Evolutionary conservation across 2,888 invertebrate species (phyloP).

Genomic region (Melieria omissa): DNA sequence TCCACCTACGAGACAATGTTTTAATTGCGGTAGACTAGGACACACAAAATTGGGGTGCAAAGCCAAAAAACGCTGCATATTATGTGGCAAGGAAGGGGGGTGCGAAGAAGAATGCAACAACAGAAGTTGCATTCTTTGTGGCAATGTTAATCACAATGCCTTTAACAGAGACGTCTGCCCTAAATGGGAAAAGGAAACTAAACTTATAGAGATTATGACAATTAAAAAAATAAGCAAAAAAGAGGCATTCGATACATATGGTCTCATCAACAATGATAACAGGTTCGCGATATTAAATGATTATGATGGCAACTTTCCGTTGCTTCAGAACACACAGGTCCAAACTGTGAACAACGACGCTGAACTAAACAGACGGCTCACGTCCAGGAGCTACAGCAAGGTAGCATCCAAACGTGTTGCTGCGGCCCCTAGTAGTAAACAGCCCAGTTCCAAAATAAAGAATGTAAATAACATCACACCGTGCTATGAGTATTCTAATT

Average conservation of each 20-base stretch:
- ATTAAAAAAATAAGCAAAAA: background rate
- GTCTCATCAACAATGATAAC: background rate
- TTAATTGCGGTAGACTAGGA: background rate
- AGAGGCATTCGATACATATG: background rate
- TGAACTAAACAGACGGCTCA: background rate
- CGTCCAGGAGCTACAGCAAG: background rate
- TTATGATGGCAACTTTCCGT: background rate
- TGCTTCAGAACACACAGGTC: background rate
- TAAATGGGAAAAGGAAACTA: background rate
- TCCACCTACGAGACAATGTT: background rate
- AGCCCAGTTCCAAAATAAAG: background rate
- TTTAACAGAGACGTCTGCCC: background rate
- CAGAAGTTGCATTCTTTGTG: background rate
- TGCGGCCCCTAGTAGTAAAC: background rate
- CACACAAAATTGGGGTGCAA: background rate
- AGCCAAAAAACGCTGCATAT: background rate
- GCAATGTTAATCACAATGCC: background rate
- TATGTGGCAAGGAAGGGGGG: background rate
- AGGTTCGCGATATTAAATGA: background rate
- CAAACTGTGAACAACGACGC: background rate
- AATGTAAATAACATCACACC: background rate
- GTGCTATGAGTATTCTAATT: background rate
- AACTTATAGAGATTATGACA: background rate
- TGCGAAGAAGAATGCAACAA: background rate
- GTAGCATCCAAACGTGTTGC: background rate